Conservation (phyloP, 2,797 vertebrate species). For the Thalassophryne amazonica region DNA sequence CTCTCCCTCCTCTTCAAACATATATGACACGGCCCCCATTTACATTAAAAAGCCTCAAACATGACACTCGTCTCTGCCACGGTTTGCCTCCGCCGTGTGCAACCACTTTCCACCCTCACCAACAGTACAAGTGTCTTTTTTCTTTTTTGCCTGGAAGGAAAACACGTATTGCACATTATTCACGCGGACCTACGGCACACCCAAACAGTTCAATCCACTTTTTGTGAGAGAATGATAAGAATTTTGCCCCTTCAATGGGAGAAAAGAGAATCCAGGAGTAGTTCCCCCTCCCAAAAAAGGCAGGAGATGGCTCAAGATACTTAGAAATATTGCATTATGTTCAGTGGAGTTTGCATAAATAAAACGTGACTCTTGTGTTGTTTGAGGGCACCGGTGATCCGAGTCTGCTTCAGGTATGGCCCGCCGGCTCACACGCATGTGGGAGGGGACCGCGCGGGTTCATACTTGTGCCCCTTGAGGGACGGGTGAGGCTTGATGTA, state of each 20-base stretch:
- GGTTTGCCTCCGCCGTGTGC: conserved; percentile 83
- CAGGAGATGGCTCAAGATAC: conserved; percentile 51
- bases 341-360: conserved; percentile 70
- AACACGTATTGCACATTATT: conserved; percentile 92
- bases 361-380: conserved; percentile 62
- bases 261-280: conserved; percentile 63
- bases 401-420: conserved; percentile 52
- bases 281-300: conserved; percentile 49
- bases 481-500: conserved; percentile 92
- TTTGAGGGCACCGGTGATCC: conserved; percentile 48
- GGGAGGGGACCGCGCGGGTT: conserved; percentile 83
- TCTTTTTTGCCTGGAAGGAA: conserved; percentile 78
- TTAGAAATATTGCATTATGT: conserved; percentile 54
- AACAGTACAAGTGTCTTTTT: conserved; percentile 83
- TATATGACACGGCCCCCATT: conserved; percentile 85
- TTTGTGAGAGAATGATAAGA: conserved; percentile 51
- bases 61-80: conserved; percentile 80
- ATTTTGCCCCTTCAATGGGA: conserved; percentile 47
- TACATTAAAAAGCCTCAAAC: conserved; percentile 91
- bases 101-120: conserved; percentile 78
- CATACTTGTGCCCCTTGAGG: conserved; percentile 88
- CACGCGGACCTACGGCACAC: conserved; percentile 71
- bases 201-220: conserved; percentile 64
- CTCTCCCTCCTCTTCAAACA: conserved; percentile 83
- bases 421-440: conserved; percentile 86